Percentiles rank a stretch among this genome's conserved stretches.
phyloP scores from a whole-genome alignment of 2,888 invertebrate genomes.

The Steinernema scapterisci region DNA sequence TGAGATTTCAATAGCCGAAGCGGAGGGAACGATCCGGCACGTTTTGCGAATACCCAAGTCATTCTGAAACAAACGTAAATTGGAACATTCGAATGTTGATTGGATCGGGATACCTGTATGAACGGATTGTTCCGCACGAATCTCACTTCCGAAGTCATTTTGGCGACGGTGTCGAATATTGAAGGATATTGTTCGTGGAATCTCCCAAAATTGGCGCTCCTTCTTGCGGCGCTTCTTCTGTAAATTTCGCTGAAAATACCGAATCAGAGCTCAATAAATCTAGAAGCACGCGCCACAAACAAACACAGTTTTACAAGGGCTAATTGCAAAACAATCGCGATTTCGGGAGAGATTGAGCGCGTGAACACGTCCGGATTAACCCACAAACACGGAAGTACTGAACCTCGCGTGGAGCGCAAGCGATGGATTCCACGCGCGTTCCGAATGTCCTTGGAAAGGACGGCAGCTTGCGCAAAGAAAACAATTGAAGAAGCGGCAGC shows the following conservation, averaged over 20 bases:
- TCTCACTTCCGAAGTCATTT: conserved; percentile 5
- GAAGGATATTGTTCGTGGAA: conserved; percentile 2
- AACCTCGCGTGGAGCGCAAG: not conserved
- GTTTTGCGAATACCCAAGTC: conserved; percentile 13
- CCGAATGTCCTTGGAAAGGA: not conserved
- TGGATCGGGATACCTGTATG: not conserved
- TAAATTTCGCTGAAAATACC: not conserved
- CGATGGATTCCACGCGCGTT: not conserved
- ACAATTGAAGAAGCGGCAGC: not conserved
- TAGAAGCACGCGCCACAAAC: no score
- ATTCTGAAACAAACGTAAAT: not conserved
- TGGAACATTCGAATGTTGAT: no score
- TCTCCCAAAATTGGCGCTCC: not conserved
- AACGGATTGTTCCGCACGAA: conserved; percentile 26
- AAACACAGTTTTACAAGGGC: not conserved
- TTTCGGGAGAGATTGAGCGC: not conserved
- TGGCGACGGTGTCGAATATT: not conserved
- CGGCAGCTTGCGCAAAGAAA: not conserved
- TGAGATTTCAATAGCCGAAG: conserved; percentile 12
- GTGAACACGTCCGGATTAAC: not conserved
- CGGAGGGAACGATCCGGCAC: conserved; percentile 21
- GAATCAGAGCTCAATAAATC: not conserved
- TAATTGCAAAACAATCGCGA: conserved; percentile 5
- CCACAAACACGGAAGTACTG: not conserved
- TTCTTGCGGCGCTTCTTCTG: not conserved